Evolutionary conservation across 2,113 vertebrate species (phyloP), one percentile per base, ranked within the genome.

Genomic region (Strix aluco): DNA sequence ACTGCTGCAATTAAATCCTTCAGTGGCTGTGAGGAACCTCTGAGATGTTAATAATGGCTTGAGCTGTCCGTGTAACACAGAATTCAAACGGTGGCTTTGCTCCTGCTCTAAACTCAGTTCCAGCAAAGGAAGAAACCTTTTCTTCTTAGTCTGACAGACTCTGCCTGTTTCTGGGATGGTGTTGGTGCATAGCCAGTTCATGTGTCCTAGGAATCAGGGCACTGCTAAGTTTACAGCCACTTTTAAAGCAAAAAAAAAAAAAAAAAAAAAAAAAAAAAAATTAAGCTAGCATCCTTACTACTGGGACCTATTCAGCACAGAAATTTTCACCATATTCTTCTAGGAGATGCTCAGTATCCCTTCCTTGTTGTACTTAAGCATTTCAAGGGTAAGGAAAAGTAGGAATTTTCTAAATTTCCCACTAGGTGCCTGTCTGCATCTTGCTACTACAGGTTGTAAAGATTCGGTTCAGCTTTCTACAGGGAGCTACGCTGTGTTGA

Each of bases 1-100:
- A n/a, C 79, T 63, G 82, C 80, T 73, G 80, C 51, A 88, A 83
- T 91, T 58, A 82, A 81, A 92, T 11, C n/a, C 26, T 40, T 46
- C 42, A 26, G 54, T 62, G 90, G 47, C 81, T 34, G 36, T 3
- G 59, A 58, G 77, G 58, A 82, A 73, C 94, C 36, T 61, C 51
- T 12, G 57, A 34, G 61, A 55, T 55, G 49, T 65, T 70, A 65
- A 52, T 69, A 59, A 61, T 6, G 69, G 62, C 40, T 70, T 21
- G 66, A 83, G 57, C 83, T 71, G 34, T 47, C 47, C 88, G 36
- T 21, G 34, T 23, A 63, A n/a, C 72, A 5, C 63, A 27, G 40
- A 34, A 75, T 29, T 59, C n/a, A 49, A 44, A 49, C 25, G 3
- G 22, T 9, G 63, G 57, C 32, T 13, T 86, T 1, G 1, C 44